Conservation (phyloP, 2,113 vertebrate species). For the Odontesthes bonariensis region DNA sequence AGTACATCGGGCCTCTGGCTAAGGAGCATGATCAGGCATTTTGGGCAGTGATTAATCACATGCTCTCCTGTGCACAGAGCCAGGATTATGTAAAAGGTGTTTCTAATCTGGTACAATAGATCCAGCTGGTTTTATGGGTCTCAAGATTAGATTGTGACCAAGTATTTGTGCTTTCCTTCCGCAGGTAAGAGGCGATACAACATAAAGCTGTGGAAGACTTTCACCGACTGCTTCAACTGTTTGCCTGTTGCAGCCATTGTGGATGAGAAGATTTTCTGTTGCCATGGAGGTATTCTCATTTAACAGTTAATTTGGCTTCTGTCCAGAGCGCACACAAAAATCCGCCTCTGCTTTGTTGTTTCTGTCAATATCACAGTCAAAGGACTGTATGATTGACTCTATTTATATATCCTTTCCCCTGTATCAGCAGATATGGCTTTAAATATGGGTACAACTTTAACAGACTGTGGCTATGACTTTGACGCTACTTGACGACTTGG, state of each 20-base stretch:
- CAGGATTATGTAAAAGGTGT: slow-evolving; percentile 51
- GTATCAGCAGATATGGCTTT: not conserved
- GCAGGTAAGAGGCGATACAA: slow-evolving; percentile 97
- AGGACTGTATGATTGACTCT: slow-evolving; percentile 18
- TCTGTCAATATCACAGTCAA: slow-evolving; percentile 56
- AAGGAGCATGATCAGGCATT: slow-evolving; percentile 46
- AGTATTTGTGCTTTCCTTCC: slow-evolving; percentile 11
- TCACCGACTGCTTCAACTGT: slow-evolving; percentile 98
- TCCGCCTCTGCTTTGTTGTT: slow-evolving; percentile 37
- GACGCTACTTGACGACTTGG: not conserved
- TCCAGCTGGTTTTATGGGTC: slow-evolving; percentile 27
- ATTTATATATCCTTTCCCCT: slow-evolving; percentile 8
- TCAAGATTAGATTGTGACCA: slow-evolving; percentile 55
- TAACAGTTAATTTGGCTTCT: slow-evolving; percentile 47
- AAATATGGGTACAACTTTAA: slow-evolving; percentile 6
- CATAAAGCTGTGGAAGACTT: slow-evolving; percentile 99
- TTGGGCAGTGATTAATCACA: slow-evolving; percentile 46
- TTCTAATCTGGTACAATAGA: slow-evolving; percentile 40
- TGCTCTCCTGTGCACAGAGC: slow-evolving; percentile 44
- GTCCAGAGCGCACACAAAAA: slow-evolving; percentile 10
- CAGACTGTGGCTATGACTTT: slow-evolving; percentile 4
- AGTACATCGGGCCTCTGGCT: slow-evolving; percentile 17
- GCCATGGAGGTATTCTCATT: slow-evolving; percentile 91
- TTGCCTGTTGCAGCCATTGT: slow-evolving; percentile 96
- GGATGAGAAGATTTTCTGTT: slow-evolving; percentile 99